Conservation (phyloP, 2,888 invertebrate species). For the Metallyticus violacea region DNA sequence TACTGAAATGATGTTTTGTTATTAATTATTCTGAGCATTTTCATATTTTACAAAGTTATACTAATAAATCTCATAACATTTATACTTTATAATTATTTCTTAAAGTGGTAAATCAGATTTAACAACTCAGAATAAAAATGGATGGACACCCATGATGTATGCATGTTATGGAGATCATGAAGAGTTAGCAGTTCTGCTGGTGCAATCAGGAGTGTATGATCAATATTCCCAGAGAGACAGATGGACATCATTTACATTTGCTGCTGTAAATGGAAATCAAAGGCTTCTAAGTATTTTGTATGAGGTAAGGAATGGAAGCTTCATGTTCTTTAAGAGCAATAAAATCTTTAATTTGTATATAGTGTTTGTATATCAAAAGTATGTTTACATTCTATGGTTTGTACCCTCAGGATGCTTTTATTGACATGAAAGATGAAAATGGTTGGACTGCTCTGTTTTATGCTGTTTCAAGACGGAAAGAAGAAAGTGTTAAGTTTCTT, state of each 20-base stretch:
- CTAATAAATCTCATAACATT: no score
- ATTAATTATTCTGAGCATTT: no score
- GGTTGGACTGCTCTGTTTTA: conserved; percentile 29
- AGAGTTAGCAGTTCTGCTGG: conserved; percentile 29
- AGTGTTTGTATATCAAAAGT: background rate
- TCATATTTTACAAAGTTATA: no score
- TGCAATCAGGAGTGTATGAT: conserved; percentile 31
- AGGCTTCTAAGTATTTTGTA: conserved; percentile 33
- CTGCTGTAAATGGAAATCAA: conserved; percentile 34
- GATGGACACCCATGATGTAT: conserved; percentile 40
- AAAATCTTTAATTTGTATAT: background rate
- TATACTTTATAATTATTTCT: background rate
- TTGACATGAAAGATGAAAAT: conserved; percentile 13
- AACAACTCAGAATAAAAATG: conserved; percentile 31
- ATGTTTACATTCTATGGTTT: background rate
- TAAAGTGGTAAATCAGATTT: background rate
- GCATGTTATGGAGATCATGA: conserved; percentile 37
- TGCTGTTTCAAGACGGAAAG: conserved; percentile 23
- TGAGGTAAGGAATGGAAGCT: conserved; percentile 28
- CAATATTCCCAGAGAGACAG: conserved; percentile 28
- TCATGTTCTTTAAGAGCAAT: background rate
- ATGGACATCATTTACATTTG: conserved; percentile 36
- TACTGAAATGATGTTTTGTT: no score
- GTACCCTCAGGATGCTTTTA: background rate
- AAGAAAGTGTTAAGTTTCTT: conserved; percentile 19